Conservation (phyloP, 2,888 invertebrate genomes). For the Venustoraphidia nigricollis region DNA sequence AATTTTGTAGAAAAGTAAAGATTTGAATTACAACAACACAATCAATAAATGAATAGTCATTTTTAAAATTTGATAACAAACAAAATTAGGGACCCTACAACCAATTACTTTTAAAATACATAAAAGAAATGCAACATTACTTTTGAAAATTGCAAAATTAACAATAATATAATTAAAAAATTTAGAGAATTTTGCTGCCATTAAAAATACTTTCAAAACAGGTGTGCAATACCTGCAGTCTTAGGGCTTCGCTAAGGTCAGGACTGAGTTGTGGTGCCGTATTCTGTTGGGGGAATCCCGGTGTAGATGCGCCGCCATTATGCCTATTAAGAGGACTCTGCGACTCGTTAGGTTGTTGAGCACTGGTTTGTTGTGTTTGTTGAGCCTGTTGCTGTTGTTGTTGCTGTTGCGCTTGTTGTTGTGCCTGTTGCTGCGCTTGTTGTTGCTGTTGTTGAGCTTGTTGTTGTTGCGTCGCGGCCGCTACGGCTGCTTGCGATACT, state of each 20-base stretch:
- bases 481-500: constrained; percentile 53
- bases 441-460: constrained; percentile 27
- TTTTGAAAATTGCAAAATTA: too few relatives aligned
- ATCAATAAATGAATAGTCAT: too few relatives aligned
- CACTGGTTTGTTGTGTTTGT: constrained; percentile 26
- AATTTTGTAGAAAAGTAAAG: too few relatives aligned
- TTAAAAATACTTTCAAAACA: too few relatives aligned
- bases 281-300: constrained; percentile 3
- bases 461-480: constrained; percentile 30
- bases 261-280: constrained; percentile 41
- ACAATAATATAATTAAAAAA: too few relatives aligned
- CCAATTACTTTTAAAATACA: too few relatives aligned
- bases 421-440: constrained; percentile 13
- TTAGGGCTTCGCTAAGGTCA: constrained; percentile 53
- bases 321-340: constrained; percentile 17
- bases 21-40: too few relatives aligned
- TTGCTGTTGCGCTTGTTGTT: constrained; percentile 7
- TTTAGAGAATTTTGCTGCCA: too few relatives aligned
- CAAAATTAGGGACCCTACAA: too few relatives aligned
- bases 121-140: too few relatives aligned
- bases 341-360: constrained; percentile 17
- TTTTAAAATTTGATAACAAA: too few relatives aligned
- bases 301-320: constrained; percentile 8
- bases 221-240: constrained; percentile 26
- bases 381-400: constrained; percentile 22